A percentile compares a stretch with the other conserved stretches of the same genome.
These are phyloP conservation scores for Rhaphigaster nebulosa DNA, from an alignment of 2,888 invertebrate species.

Conservation along the genomic window DNA sequence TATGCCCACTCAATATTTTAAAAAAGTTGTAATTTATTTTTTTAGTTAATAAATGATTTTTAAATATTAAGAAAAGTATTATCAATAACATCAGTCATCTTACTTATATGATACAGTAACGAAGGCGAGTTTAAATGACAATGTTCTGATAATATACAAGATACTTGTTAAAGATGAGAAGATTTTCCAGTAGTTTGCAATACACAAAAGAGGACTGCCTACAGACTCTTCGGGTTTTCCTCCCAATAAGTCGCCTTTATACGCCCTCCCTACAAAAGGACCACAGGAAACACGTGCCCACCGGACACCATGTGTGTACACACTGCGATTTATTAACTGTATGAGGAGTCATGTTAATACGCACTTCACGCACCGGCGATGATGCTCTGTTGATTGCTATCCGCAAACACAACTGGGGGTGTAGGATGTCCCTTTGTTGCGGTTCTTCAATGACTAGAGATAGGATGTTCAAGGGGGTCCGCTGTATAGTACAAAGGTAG, in stretches of 20 bases:
- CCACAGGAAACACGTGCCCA: neutral
- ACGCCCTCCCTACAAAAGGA: neutral
- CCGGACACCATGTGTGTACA: slow-evolving; percentile 1
- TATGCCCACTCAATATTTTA: too few species aligned
- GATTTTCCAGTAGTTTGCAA: neutral
- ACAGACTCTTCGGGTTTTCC: neutral
- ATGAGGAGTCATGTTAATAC: neutral
- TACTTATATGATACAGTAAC: too few species aligned
- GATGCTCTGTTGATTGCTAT: neutral
- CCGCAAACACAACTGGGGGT: slow-evolving; percentile 2
- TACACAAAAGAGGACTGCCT: neutral
- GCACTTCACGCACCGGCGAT: slow-evolving; percentile 22
- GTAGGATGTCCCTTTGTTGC: neutral
- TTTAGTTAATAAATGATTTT: too few species aligned
- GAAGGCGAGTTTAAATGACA: too few species aligned
- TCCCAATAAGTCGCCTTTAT: neutral
- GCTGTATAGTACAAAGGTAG: neutral
- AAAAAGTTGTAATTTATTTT: too few species aligned
- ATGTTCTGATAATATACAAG: too few species aligned
- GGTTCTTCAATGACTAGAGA: neutral
- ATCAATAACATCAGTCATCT: too few species aligned
- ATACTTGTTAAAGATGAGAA: too few species aligned
- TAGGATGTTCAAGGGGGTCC: neutral
- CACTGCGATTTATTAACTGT: slow-evolving; percentile 16
- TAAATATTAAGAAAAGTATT: too few species aligned